Conservation (phyloP, 2,113 vertebrate species). For the Apteryx mantelli region DNA sequence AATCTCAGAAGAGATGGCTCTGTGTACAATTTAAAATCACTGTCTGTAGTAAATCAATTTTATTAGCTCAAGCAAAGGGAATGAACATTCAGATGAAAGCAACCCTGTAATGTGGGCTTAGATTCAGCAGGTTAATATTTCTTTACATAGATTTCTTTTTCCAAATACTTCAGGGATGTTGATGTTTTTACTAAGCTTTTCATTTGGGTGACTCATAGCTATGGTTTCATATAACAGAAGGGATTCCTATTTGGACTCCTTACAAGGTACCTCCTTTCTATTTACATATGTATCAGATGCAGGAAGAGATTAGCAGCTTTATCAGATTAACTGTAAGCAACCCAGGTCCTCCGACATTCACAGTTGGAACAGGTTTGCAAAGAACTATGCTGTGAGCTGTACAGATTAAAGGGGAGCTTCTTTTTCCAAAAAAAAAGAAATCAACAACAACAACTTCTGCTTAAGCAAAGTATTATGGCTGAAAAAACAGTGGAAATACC, state of each 20-base stretch:
- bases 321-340: conserved; percentile 41
- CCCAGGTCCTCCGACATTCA: neutral
- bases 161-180: conserved; percentile 5
- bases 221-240: conserved; percentile 47
- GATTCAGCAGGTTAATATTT: conserved; percentile 18
- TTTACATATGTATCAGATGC: conserved; percentile 48
- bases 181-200: conserved; percentile 37
- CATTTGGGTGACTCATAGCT: conserved; percentile 54
- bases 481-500: conserved; percentile 29
- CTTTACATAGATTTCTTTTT: neutral
- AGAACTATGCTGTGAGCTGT: neutral
- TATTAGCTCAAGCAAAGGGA: neutral
- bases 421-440: neutral
- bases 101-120: neutral
- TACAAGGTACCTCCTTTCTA: conserved; percentile 48
- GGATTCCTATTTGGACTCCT: conserved; percentile 60
- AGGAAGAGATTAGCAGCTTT: conserved; percentile 61
- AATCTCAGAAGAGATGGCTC: neutral
- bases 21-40: neutral
- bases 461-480: conserved; percentile 3
- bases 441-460: neutral
- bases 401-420: neutral
- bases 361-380: neutral
- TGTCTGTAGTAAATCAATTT: neutral
- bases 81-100: neutral